These are phyloP conservation scores for Ichneumon xanthorius DNA, from an alignment of 2,888 invertebrate species.

Conservation along the genomic window DNA sequence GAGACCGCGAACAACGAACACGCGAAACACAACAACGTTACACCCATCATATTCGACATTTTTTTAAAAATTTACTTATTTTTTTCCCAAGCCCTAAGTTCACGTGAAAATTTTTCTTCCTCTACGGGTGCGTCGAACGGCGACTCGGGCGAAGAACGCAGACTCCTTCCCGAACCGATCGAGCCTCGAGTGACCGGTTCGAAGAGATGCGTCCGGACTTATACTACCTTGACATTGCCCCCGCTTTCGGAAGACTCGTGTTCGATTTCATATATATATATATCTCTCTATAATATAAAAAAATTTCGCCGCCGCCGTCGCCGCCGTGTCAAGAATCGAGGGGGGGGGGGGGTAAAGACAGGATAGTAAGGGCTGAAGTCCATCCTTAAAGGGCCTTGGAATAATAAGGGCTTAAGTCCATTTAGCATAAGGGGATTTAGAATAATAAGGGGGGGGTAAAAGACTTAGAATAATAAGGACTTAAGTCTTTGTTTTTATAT, in stretches of 20 bases:
- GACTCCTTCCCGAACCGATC: slow-evolving; percentile 67
- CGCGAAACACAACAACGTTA: slow-evolving; percentile 50
- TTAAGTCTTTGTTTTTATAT: too few relatives aligned
- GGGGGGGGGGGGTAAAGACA: too few relatives aligned
- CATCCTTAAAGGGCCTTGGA: too few relatives aligned
- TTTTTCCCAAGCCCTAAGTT: not conserved
- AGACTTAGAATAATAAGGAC: too few relatives aligned
- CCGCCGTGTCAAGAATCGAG: too few relatives aligned
- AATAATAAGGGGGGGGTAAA: too few relatives aligned
- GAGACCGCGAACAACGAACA: slow-evolving; percentile 63
- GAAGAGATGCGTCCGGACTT: slow-evolving; percentile 80
- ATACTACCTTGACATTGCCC: slow-evolving; percentile 85
- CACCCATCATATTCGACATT: slow-evolving; percentile 43
- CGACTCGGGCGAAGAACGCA: slow-evolving; percentile 26
- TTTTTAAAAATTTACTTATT: not conserved
- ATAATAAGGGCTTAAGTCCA: too few relatives aligned
- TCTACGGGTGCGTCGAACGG: not conserved
- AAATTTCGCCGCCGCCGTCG: too few relatives aligned
- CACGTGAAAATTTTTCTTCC: not conserved
- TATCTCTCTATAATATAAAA: too few relatives aligned
- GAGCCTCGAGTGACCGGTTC: slow-evolving; percentile 80
- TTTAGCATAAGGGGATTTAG: too few relatives aligned
- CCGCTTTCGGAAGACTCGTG: slow-evolving; percentile 69
- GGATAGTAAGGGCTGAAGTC: too few relatives aligned
- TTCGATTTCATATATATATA: slow-evolving; percentile 26